Evolutionary conservation across 2,797 vertebrate species (phyloP).

Genomic region (Clangula hyemalis): DNA sequence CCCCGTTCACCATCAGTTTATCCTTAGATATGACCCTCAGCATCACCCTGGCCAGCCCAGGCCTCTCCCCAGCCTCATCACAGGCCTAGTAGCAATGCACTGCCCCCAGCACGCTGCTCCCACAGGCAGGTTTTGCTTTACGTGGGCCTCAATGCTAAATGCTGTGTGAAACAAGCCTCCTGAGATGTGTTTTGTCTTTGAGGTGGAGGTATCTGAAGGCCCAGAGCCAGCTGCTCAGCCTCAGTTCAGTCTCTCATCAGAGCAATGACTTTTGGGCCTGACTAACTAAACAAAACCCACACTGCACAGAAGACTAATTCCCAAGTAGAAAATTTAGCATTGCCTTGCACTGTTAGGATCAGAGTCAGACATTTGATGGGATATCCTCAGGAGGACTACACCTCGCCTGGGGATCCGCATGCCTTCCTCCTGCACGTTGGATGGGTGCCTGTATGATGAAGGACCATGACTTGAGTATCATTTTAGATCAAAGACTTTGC

Average conservation of each 20-base stretch:
- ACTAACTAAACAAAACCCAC: neutral
- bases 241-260: neutral
- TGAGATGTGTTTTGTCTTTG: neutral
- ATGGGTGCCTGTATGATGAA: neutral
- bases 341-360: neutral
- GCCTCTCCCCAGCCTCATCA: accelerated
- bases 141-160: neutral
- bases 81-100: accelerated
- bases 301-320: too few species aligned
- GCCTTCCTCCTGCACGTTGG: accelerated
- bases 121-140: neutral
- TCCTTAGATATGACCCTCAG: neutral
- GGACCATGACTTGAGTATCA: neutral
- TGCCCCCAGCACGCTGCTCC: neutral
- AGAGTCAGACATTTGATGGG: neutral
- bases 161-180: neutral
- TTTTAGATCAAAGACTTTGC: neutral
- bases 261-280: neutral
- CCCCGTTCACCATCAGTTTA: neutral
- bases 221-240: neutral
- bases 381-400: neutral
- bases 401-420: neutral
- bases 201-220: neutral
- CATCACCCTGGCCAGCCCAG: accelerated
- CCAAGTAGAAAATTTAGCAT: neutral